phyloP scores from a whole-genome alignment of 1,140 invertebrate species.

The Trachelipus rathkii region DNA sequence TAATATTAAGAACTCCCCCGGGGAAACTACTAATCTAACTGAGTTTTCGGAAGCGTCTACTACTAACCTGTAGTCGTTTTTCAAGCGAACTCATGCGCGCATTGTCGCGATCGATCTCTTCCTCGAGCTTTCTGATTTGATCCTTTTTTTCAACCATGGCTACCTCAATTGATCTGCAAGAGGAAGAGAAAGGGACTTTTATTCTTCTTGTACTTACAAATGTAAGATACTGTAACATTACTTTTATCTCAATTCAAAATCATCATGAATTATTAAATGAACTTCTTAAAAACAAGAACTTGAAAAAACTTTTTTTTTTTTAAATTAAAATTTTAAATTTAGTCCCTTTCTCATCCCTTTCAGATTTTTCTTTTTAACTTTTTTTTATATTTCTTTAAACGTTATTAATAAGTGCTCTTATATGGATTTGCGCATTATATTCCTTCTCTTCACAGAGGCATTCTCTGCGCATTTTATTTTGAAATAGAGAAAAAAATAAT shows the following conservation, averaged over 20 bases:
- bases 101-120: constrained; percentile 45
- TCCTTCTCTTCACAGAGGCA: no score
- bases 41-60: constrained; percentile 14
- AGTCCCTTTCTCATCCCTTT: constrained; percentile 47
- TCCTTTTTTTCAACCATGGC: constrained; percentile 58
- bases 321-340: constrained; percentile 21
- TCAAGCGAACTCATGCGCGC: constrained; percentile 41
- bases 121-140: constrained; percentile 50
- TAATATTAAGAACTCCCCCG: no score
- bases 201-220: constrained; percentile 2
- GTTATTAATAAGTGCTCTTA: no score
- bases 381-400: neutral
- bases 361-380: constrained; percentile 29
- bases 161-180: constrained; percentile 49
- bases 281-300: no score
- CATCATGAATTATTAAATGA: no score
- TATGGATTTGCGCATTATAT: no score
- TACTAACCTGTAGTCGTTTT: constrained; percentile 45
- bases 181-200: constrained; percentile 45
- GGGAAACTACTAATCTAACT: no score
- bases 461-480: no score
- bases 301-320: no score
- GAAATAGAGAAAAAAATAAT: no score
- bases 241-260: neutral
- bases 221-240: neutral